A percentile compares a stretch with the other conserved stretches of the same genome.
These are phyloP conservation scores for Spondyliosoma cantharus DNA, from an alignment of 2,797 vertebrate species.

Conservation along the genomic window DNA sequence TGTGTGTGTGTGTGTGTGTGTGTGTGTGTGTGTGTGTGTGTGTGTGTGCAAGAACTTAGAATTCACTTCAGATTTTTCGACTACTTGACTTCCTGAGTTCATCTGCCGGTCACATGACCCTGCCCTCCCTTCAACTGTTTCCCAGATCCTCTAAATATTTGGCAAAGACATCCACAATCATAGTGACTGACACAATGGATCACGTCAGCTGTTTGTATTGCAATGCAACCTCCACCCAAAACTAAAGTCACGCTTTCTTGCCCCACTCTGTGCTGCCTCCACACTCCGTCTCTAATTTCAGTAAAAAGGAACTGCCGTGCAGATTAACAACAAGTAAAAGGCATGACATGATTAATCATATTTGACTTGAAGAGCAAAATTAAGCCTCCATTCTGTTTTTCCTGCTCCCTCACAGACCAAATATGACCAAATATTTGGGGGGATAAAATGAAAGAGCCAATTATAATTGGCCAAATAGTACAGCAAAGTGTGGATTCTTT, in stretches of 20 bases:
- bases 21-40: no score
- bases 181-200: conserved; percentile 30
- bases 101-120: conserved; percentile 30
- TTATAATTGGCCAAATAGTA: conserved; percentile 8
- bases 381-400: not conserved
- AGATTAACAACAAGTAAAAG: not conserved
- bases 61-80: conserved; percentile 41
- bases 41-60: not conserved
- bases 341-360: not conserved
- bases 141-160: conserved; percentile 45
- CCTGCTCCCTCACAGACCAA: not conserved
- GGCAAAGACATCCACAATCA: conserved; percentile 30
- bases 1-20: not conserved
- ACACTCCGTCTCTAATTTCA: not conserved
- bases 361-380: not conserved
- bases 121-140: conserved; percentile 15
- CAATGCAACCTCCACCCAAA: conserved; percentile 38
- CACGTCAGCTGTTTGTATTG: not conserved
- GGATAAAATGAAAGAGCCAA: not conserved
- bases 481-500: not conserved
- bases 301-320: not conserved
- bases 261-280: not conserved
- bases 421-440: not conserved
- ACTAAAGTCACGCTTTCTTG: conserved; percentile 1
- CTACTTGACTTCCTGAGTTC: conserved; percentile 45